phyloP scores from a whole-genome alignment of 1,140 invertebrate species.

The Aricia agestis region DNA sequence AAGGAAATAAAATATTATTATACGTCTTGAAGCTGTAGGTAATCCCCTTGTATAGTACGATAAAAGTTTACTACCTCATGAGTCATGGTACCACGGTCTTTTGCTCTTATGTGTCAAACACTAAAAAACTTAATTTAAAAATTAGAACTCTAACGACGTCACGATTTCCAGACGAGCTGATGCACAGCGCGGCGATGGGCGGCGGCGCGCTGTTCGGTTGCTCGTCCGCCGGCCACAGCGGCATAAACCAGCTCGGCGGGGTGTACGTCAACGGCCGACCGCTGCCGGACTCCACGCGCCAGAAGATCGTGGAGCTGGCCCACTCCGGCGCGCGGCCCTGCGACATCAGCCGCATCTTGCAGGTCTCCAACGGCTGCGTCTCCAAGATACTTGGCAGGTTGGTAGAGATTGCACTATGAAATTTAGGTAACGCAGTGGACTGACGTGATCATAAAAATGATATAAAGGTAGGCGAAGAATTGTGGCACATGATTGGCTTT shows the following conservation, averaged over 20 bases:
- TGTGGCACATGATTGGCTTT: no score
- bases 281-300: conserved; percentile 95
- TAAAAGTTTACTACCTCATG: no score
- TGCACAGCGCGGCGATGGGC: conserved; percentile 73
- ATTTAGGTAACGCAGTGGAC: no score
- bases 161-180: conserved; percentile 62
- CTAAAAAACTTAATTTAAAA: not conserved
- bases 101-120: no score
- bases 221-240: conserved; percentile 92
- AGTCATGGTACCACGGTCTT: no score
- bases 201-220: conserved; percentile 83
- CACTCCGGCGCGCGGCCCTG: conserved; percentile 97
- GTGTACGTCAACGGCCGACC: conserved; percentile 98
- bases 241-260: conserved; percentile 98
- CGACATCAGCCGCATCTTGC: conserved; percentile 97
- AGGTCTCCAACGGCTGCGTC: conserved; percentile 97
- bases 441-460: no score
- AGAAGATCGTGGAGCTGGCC: conserved; percentile 98
- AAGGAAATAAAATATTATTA: no score
- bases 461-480: no score
- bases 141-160: not conserved
- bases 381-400: conserved; percentile 97
- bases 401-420: conserved; percentile 39
- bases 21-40: no score
- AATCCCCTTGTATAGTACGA: no score